Base-by-base conservation (phyloP, 2,113 vertebrate species). In the Athene noctua region DNA sequence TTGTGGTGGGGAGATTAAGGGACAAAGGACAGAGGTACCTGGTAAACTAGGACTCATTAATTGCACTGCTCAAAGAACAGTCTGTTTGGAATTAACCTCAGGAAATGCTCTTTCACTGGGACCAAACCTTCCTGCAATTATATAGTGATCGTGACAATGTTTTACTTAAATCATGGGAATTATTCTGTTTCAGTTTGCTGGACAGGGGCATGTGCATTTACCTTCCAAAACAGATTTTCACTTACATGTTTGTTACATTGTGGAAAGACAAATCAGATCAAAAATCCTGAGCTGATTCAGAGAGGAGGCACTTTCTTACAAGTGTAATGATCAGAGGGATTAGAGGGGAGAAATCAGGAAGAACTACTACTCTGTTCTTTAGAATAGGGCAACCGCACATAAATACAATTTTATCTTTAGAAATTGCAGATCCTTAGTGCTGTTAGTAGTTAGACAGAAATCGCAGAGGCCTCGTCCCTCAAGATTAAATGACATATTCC, bases 1-100 rank as follows among this genome's bases (percentile, higher is more conserved):
- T 52, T 82, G 90, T 96, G 91, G 89, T 65, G 57, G 46, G 32
- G 30, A 91, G 77, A 61, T 75, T 21, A 92, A 94, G 91, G 92
- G 80, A 89, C 93, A 68, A 75, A 90, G 86, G 82, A 93, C 80
- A 75, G 78, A 91, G 25, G 27, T 47, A 44, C 70, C 27, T 3
- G 0, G 17, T 85, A 74, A 85, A 51, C 52, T 62, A 29, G 75
- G 63, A 55, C 44, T 91, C 58, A 40, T 67, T 85, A 79, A 82
- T 85, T 93, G 38, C 58, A 32, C 15, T 67, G 25, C 74, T 92
- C 19, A 57, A 44, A 77, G 54, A 90, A 47, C 47, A 68, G 13
- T 36, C 63, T 34, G 16, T 80, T 85, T 82, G 70, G 52, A 81
- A 42, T 81, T 88, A 84, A 92, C 72, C 61, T 74, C 61, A 54